A percentile compares a stretch with the other conserved stretches of the same genome.
phyloP scores from a whole-genome alignment of 1,140 invertebrate genomes.

The Dermatophagoides farinae region DNA sequence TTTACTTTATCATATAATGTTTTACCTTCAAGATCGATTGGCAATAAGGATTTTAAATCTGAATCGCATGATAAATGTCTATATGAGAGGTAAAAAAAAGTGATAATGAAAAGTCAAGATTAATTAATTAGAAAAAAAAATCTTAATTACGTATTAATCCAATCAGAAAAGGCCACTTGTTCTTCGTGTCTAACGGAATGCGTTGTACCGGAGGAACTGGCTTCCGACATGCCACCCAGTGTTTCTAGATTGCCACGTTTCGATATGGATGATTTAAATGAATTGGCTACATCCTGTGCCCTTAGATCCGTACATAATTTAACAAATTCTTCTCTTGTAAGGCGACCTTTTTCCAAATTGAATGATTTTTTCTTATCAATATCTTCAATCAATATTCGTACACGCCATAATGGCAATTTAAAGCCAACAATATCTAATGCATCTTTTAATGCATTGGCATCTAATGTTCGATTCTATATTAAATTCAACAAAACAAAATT shows the following conservation, averaged over 20 bases:
- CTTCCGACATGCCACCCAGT: slow-evolving; percentile 76
- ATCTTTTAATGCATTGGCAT: slow-evolving; percentile 62
- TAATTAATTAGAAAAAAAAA: background rate
- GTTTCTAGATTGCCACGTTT: slow-evolving; percentile 83
- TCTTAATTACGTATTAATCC: slow-evolving; percentile 60
- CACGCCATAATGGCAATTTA: slow-evolving; percentile 78
- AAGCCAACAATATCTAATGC: slow-evolving; percentile 75
- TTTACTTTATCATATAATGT: slow-evolving; percentile 78
- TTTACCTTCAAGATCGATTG: slow-evolving; percentile 71
- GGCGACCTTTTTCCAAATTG: slow-evolving; percentile 38
- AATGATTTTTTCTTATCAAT: slow-evolving; percentile 30
- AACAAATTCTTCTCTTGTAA: slow-evolving; percentile 69
- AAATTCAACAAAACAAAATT: background rate
- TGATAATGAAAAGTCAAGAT: background rate
- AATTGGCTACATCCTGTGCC: slow-evolving; percentile 64
- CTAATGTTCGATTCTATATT: slow-evolving; percentile 41
- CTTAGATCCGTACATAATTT: slow-evolving; percentile 63
- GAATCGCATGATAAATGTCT: slow-evolving; percentile 63
- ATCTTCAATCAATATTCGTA: slow-evolving; percentile 71
- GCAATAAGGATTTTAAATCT: slow-evolving; percentile 69
- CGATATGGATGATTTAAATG: slow-evolving; percentile 75
- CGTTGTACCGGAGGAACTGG: slow-evolving; percentile 77
- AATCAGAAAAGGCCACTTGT: slow-evolving; percentile 91
- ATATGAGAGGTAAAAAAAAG: slow-evolving; percentile 7
- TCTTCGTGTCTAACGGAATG: slow-evolving; percentile 85